Evolutionary conservation across 2,797 vertebrate genomes (phyloP).

Genomic region (Pseudomugil gertrudae): DNA sequence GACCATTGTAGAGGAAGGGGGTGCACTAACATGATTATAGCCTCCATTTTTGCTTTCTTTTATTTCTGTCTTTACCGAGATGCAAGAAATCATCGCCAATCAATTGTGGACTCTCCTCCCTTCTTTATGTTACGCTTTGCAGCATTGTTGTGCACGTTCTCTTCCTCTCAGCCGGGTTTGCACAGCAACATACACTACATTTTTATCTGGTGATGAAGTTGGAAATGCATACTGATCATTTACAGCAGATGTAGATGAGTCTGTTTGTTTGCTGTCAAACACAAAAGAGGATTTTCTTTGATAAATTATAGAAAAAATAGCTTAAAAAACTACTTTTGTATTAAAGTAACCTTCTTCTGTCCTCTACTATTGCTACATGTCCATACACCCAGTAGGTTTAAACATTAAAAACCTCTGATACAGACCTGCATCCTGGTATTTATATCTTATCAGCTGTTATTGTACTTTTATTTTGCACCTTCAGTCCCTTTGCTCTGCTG

Average conservation of each 20-base stretch:
- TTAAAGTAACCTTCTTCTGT: not conserved
- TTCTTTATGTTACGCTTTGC: conserved; percentile 50
- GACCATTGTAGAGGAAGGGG: conserved; percentile 54
- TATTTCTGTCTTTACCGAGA: conserved; percentile 73
- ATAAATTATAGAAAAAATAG: no score
- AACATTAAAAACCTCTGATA: not conserved
- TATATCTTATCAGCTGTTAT: no score
- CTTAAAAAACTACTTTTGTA: no score
- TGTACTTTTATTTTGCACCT: no score
- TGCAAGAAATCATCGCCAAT: conserved; percentile 77
- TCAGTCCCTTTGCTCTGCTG: no score
- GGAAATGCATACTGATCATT: not conserved
- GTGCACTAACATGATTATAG: conserved; percentile 86
- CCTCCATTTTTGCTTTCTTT: conserved; percentile 81
- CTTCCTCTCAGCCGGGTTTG: conserved; percentile 4
- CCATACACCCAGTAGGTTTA: not conserved
- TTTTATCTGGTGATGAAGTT: not conserved
- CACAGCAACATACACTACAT: conserved; percentile 7
- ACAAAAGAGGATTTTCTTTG: not conserved
- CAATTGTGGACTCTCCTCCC: conserved; percentile 63
- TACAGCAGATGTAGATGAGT: not conserved
- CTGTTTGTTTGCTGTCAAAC: not conserved
- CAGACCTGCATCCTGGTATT: no score
- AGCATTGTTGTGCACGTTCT: conserved; percentile 25
- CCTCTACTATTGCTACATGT: not conserved